These are phyloP conservation scores for Xiphorhynchus elegans DNA, from an alignment of 2,113 vertebrate species.

Conservation along the genomic window DNA sequence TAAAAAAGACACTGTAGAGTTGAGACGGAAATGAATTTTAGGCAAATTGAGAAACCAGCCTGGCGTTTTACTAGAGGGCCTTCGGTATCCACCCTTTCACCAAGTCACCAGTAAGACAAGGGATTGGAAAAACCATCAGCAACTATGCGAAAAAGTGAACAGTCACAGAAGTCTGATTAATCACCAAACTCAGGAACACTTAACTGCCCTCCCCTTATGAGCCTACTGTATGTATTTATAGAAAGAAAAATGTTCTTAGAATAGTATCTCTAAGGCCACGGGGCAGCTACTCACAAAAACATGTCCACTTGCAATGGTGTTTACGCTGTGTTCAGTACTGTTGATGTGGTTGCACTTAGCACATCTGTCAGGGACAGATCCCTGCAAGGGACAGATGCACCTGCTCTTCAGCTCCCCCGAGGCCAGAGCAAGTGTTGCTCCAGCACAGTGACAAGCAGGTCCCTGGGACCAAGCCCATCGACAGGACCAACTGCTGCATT, in stretches of 20 bases:
- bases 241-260: background rate
- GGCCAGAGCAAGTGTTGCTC: background rate
- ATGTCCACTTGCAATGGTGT: no score
- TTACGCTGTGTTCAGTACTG: rapidly evolving
- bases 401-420: background rate
- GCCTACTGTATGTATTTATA: background rate
- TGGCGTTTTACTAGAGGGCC: background rate
- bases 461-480: background rate
- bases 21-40: background rate
- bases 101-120: background rate
- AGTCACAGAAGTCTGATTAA: background rate
- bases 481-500: background rate
- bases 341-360: rapidly evolving
- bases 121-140: background rate
- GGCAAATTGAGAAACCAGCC: background rate
- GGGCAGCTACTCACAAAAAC: background rate
- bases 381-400: background rate
- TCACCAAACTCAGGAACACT: background rate
- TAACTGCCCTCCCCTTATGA: background rate
- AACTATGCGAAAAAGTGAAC: background rate
- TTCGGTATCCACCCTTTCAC: background rate
- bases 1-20: background rate
- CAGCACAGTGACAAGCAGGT: background rate
- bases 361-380: rapidly evolving
- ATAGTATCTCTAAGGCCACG: background rate